These are phyloP conservation scores for Platygyra sinensis DNA, from an alignment of 64 coral and sea anemone genomes.

Conservation along the genomic window DNA sequence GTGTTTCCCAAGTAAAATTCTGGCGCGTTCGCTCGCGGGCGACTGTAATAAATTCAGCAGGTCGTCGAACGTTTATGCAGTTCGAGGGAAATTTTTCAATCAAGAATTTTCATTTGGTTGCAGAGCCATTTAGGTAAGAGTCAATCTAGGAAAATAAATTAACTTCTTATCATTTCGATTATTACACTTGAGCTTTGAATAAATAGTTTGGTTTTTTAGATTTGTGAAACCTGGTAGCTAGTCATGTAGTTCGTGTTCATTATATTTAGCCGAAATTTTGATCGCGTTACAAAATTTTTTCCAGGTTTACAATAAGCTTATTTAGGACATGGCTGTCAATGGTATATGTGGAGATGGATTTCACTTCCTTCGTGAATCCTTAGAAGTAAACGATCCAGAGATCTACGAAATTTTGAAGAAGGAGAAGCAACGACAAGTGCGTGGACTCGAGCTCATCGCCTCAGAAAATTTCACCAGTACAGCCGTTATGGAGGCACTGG, in stretches of 20 bases:
- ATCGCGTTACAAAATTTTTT: background rate
- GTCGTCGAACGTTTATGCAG: background rate
- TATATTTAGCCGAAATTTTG: background rate
- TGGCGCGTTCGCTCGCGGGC: slow-evolving; percentile 18
- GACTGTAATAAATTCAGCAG: background rate
- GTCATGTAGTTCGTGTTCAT: background rate
- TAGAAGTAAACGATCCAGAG: slow-evolving; percentile 83
- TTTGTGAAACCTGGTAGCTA: too few relatives aligned
- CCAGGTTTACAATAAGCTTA: background rate
- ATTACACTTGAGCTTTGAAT: background rate
- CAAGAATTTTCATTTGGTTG: background rate
- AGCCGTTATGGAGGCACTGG: slow-evolving; percentile 93
- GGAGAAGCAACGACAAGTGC: slow-evolving; percentile 87
- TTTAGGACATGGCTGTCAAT: slow-evolving; percentile 49
- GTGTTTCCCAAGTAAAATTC: slow-evolving; percentile 12
- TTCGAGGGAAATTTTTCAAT: background rate
- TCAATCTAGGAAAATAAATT: background rate
- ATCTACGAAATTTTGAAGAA: slow-evolving; percentile 96
- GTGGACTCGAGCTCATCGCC: slow-evolving; percentile 93
- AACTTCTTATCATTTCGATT: background rate
- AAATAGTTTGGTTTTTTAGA: background rate
- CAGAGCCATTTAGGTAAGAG: background rate
- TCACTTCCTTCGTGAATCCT: slow-evolving; percentile 51
- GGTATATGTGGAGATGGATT: slow-evolving; percentile 26
- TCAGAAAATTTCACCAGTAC: slow-evolving; percentile 98